Evolutionary conservation across 1,140 invertebrate species (phyloP).

Genomic region (Sycobia sp.): DNA sequence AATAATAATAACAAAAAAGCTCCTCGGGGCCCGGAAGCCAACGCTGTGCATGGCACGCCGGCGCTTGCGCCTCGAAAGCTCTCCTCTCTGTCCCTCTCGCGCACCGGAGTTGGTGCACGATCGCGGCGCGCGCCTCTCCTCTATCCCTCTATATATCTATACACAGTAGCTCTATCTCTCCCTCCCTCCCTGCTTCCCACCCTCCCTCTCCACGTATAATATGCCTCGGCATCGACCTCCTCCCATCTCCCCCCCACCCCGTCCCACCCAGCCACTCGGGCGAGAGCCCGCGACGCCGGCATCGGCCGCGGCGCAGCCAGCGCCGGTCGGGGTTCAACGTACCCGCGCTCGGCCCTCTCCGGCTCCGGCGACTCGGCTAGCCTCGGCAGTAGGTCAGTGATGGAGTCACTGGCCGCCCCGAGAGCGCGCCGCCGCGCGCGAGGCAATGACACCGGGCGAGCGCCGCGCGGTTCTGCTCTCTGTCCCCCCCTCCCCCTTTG

Average conservation of each 20-base stretch:
- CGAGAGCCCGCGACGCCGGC: constrained; percentile 37
- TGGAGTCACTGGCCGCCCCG: constrained; percentile 63
- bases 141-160: too few species aligned
- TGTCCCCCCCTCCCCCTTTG: constrained; percentile 12
- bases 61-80: not conserved
- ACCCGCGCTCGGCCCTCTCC: constrained; percentile 47
- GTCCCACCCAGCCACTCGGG: not conserved
- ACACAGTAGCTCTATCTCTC: too few species aligned
- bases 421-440: too few species aligned
- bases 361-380: constrained; percentile 44
- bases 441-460: constrained; percentile 60
- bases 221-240: not conserved
- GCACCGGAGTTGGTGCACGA: too few species aligned
- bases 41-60: not conserved
- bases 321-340: constrained; percentile 51
- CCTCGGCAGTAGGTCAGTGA: constrained; percentile 63
- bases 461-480: not conserved
- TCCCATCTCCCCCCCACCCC: not conserved
- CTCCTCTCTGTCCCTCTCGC: too few species aligned
- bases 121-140: not conserved
- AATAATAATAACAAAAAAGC: not conserved
- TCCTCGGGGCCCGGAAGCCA: not conserved
- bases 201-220: too few species aligned
- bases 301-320: constrained; percentile 46
- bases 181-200: too few species aligned